phyloP scores from a whole-genome alignment of 2,797 vertebrate species.

The Decapterus maruadsi region DNA sequence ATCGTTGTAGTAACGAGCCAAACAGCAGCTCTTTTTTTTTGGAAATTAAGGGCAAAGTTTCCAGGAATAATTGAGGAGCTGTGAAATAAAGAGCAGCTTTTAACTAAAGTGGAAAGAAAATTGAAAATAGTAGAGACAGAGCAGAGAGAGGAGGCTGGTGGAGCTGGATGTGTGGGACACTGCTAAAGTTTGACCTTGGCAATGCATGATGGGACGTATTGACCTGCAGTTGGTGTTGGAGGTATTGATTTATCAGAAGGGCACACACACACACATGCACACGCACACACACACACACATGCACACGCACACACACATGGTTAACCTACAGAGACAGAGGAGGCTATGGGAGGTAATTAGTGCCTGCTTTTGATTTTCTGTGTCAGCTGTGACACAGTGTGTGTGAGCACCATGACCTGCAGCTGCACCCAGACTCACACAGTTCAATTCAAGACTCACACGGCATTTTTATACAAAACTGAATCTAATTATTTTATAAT shows the following conservation, averaged over 20 bases:
- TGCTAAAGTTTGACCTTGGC: slow-evolving; percentile 41
- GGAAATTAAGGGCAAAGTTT: too few species aligned
- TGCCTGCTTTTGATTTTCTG: slow-evolving; percentile 3
- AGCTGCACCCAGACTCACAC: too few species aligned
- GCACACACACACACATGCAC: neutral
- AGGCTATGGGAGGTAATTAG: slow-evolving; percentile 2
- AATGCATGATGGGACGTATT: slow-evolving; percentile 50
- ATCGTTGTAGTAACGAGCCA: too few species aligned
- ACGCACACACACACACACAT: slow-evolving; percentile 1
- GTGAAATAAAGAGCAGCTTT: too few species aligned
- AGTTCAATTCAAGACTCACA: too few species aligned
- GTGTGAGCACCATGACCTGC: too few species aligned
- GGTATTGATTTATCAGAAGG: slow-evolving; percentile 47
- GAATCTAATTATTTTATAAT: too few species aligned
- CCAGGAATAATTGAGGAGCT: too few species aligned
- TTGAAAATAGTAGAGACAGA: neutral
- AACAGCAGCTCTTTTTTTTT: too few species aligned
- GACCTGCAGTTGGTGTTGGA: slow-evolving; percentile 17
- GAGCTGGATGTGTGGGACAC: neutral
- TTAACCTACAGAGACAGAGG: neutral
- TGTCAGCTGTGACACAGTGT: neutral
- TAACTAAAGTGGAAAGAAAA: too few species aligned
- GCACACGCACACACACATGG: neutral
- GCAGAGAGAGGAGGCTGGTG: neutral
- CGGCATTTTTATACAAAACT: too few species aligned